A percentile compares a stretch with the other conserved stretches of the same genome.
Conservation (phyloP, 2,797 vertebrate species). For the Eospalax fontanierii region DNA sequence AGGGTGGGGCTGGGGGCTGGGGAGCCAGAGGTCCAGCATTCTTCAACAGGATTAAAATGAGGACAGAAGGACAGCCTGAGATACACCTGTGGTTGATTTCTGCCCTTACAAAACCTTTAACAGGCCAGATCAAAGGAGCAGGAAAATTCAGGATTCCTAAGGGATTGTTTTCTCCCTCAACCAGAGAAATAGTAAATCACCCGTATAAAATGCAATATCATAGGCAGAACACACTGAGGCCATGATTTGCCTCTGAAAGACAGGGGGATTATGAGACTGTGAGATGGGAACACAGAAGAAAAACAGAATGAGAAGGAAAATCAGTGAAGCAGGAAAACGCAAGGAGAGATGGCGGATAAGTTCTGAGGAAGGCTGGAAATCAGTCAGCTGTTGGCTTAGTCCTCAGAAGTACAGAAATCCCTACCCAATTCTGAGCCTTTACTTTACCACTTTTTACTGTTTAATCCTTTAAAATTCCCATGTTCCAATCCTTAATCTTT, state of each 20-base stretch:
- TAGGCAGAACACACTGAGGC: background rate
- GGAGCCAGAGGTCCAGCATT: background rate
- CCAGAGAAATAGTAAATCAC: background rate
- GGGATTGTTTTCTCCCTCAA: background rate
- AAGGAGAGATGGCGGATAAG: background rate
- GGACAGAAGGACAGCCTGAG: background rate
- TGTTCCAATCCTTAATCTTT: constrained; percentile 14
- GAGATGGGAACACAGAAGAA: background rate
- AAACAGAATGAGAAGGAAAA: background rate
- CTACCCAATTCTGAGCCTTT: background rate
- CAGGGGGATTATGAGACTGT: background rate
- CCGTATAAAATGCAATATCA: background rate
- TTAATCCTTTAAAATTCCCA: constrained; percentile 52
- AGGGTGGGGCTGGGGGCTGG: background rate
- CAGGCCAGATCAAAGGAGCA: background rate
- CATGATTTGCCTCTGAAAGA: background rate
- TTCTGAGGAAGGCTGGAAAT: background rate
- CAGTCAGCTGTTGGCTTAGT: background rate
- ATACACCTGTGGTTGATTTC: background rate
- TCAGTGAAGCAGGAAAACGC: background rate
- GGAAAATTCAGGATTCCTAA: background rate
- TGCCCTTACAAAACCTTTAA: background rate
- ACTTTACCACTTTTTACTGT: constrained; percentile 14
- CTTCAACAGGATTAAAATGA: constrained; percentile 31
- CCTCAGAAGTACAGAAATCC: background rate